A percentile compares a stretch with the other conserved stretches of the same genome.
These are phyloP conservation scores for Dendroctonus ponderosae DNA, from an alignment of 1,140 invertebrate species.

Conservation along the genomic window DNA sequence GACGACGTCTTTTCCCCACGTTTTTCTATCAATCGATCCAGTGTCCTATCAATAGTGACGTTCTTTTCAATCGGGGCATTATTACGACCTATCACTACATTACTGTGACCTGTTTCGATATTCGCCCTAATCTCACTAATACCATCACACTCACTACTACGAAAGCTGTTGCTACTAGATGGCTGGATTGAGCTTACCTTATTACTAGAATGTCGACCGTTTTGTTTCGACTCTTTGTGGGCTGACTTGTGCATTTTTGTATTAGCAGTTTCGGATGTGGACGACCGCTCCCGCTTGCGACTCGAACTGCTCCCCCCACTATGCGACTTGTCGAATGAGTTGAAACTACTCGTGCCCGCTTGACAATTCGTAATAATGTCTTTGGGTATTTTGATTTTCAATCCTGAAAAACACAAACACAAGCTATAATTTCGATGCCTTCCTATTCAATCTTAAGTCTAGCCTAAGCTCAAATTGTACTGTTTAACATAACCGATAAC, in stretches of 20 bases:
- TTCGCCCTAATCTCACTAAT: background rate
- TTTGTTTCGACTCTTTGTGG: slow-evolving; percentile 45
- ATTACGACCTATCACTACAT: slow-evolving; percentile 1
- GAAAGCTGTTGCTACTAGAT: slow-evolving; percentile 19
- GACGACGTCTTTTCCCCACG: no score
- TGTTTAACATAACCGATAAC: background rate
- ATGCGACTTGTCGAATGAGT: slow-evolving; percentile 22
- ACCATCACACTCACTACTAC: slow-evolving; percentile 30
- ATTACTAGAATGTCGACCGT: slow-evolving; percentile 45
- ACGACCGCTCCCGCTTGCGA: slow-evolving; percentile 44
- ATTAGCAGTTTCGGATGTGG: slow-evolving; percentile 13
- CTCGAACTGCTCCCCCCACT: slow-evolving; percentile 36
- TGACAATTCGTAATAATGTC: slow-evolving; percentile 50
- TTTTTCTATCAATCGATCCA: no score
- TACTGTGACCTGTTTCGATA: background rate
- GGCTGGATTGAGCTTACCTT: slow-evolving; percentile 47
- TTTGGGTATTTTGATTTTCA: slow-evolving; percentile 60
- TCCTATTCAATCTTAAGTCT: no score
- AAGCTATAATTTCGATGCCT: no score
- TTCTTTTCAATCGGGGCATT: slow-evolving; percentile 13
- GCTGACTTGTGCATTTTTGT: slow-evolving; percentile 33
- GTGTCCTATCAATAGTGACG: slow-evolving; percentile 1
- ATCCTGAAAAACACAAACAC: slow-evolving; percentile 24
- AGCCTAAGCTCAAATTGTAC: no score
- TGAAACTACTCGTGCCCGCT: slow-evolving; percentile 32